These are phyloP conservation scores for Melozone crissalis DNA, from an alignment of 2,113 vertebrate genomes.

Conservation along the genomic window DNA sequence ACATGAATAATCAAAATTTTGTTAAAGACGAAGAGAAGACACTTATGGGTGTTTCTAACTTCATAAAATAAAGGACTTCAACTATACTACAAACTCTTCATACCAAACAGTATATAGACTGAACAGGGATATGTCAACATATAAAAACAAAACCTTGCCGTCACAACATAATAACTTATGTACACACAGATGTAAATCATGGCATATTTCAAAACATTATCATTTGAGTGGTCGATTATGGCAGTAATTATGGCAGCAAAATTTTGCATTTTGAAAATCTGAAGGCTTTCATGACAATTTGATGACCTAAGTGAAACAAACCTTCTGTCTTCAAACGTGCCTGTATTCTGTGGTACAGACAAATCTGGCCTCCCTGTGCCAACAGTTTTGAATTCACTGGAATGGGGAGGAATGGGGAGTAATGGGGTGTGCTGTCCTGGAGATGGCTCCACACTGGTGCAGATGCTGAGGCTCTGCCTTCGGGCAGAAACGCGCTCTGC, in stretches of 20 bases:
- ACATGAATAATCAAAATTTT: slow-evolving; percentile 41
- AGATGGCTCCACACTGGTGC: background rate
- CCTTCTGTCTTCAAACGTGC: background rate
- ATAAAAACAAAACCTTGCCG: background rate
- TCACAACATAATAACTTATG: background rate
- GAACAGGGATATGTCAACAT: background rate
- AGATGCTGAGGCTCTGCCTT: background rate
- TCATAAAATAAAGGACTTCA: slow-evolving; percentile 20
- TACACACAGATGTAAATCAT: background rate
- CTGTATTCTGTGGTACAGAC: background rate
- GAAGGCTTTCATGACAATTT: background rate
- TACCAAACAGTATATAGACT: background rate
- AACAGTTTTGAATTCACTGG: background rate
- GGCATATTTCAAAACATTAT: background rate
- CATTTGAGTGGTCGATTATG: background rate
- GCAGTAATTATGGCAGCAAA: background rate
- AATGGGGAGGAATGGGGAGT: background rate
- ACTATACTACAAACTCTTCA: slow-evolving; percentile 9
- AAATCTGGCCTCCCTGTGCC: background rate
- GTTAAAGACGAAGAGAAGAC: slow-evolving; percentile 49
- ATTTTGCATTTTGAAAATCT: background rate
- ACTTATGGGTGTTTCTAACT: slow-evolving; percentile 11
- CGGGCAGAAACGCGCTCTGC: accelerated
- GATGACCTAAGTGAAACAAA: background rate
- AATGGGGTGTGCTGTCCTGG: background rate